phyloP scores from a whole-genome alignment of 2,888 invertebrate genomes.

The Drosophila vallismaia region DNA sequence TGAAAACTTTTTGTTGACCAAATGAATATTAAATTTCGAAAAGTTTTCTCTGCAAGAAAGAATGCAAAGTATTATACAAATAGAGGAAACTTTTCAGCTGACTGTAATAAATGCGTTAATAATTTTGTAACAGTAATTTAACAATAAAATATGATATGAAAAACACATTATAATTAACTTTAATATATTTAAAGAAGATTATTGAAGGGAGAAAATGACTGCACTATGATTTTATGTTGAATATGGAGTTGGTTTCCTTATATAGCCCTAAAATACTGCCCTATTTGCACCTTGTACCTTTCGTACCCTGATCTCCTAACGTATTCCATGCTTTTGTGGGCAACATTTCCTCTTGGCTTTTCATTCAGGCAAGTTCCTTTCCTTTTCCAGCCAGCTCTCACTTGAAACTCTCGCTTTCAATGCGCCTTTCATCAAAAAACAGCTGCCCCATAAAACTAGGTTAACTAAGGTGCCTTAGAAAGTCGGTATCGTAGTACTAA shows the following conservation, averaged over 20 bases:
- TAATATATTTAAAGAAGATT: too few species aligned
- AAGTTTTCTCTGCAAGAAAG: not conserved
- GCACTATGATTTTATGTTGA: too few species aligned
- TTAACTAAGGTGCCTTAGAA: constrained; percentile 52
- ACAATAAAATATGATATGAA: too few species aligned
- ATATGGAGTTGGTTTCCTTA: not conserved
- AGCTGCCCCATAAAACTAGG: constrained; percentile 34
- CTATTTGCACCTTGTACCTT: not conserved
- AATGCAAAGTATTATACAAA: not conserved
- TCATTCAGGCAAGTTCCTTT: constrained; percentile 5
- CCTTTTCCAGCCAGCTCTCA: constrained; percentile 13
- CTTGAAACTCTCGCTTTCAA: constrained; percentile 50
- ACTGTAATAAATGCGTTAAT: not conserved
- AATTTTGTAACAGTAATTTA: not conserved
- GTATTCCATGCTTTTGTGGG: constrained; percentile 18
- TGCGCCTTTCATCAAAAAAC: constrained; percentile 31
- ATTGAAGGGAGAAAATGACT: too few species aligned
- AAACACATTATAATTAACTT: too few species aligned
- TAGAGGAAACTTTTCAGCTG: not conserved
- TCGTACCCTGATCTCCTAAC: not conserved
- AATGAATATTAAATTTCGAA: not conserved
- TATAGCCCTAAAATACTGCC: not conserved
- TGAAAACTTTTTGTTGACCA: not conserved
- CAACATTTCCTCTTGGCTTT: constrained; percentile 1
- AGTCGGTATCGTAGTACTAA: constrained; percentile 11